phyloP scores from a whole-genome alignment of 2,888 invertebrate genomes.

The Drosophila leonis region DNA sequence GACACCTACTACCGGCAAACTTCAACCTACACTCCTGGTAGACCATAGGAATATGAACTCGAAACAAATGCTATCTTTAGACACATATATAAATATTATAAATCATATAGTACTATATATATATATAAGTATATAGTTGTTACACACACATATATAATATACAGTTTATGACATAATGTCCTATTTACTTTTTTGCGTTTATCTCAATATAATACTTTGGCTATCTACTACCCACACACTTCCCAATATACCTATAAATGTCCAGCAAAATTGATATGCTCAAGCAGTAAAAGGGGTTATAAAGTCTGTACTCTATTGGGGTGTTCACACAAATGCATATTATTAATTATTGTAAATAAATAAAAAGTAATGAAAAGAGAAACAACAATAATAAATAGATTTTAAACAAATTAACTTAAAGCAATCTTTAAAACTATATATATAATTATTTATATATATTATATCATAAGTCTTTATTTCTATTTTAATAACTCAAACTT shows the following conservation, averaged over 20 bases:
- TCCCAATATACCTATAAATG: not conserved
- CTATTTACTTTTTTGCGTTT: not conserved
- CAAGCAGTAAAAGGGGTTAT: not conserved
- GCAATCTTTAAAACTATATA: not conserved
- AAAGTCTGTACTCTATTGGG: not conserved
- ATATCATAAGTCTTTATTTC: no score
- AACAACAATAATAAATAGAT: not conserved
- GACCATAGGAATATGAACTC: no score
- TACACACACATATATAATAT: no score
- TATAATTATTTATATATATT: not conserved
- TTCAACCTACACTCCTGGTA: no score
- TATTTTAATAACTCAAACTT: not conserved
- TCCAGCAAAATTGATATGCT: slow-evolving; percentile 2
- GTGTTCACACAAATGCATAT: not conserved
- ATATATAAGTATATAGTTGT: no score
- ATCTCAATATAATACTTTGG: not conserved
- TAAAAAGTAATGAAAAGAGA: not conserved
- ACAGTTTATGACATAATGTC: not conserved
- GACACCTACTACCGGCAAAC: no score
- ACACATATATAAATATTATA: no score
- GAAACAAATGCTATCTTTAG: no score
- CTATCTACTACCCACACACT: not conserved
- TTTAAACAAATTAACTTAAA: no score
- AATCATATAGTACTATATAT: no score
- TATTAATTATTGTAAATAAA: not conserved